Percentiles rank a stretch among this genome's conserved stretches.
Evolutionary conservation across 1,140 invertebrate species (phyloP).

Genomic region (Coelopa frigida): DNA sequence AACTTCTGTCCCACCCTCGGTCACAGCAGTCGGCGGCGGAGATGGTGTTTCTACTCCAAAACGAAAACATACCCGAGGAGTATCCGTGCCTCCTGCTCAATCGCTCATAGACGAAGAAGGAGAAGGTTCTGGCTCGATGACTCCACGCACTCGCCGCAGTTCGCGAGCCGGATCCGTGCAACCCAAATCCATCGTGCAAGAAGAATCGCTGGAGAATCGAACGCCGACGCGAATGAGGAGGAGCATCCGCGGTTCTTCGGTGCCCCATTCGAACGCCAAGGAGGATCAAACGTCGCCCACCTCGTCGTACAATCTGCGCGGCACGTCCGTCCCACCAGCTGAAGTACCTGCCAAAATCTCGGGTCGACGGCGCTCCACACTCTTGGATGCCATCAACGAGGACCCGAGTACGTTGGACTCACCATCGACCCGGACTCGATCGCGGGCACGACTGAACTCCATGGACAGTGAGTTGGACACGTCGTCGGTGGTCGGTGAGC

Average conservation of each 20-base stretch:
- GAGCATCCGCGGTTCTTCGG: conserved; percentile 1
- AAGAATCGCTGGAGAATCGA: neutral
- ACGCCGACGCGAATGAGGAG: neutral
- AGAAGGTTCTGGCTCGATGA: neutral
- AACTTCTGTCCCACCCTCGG: conserved; percentile 2
- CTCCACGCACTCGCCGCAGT: neutral
- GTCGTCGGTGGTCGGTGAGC: conserved; percentile 6
- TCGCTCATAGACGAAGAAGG: neutral
- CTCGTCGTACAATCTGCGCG: conserved; percentile 2
- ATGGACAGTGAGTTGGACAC: conserved; percentile 12
- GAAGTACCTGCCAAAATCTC: conserved; percentile 8
- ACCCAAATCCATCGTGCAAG: conserved; percentile 1
- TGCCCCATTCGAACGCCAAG: neutral
- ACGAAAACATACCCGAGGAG: conserved; percentile 5
- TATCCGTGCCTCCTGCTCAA: conserved; percentile 14
- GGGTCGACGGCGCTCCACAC: conserved; percentile 6
- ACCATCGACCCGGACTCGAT: conserved; percentile 20
- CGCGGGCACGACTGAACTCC: conserved; percentile 18
- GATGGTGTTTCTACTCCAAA: conserved; percentile 1
- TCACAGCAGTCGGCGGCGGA: neutral
- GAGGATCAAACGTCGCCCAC: neutral
- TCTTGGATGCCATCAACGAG: conserved; percentile 30
- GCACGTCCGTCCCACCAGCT: conserved; percentile 5
- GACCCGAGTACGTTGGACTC: conserved; percentile 9
- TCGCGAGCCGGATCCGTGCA: neutral